Base-by-base conservation (phyloP, 2,888 invertebrate genomes). In the Drosophila tripunctata region DNA sequence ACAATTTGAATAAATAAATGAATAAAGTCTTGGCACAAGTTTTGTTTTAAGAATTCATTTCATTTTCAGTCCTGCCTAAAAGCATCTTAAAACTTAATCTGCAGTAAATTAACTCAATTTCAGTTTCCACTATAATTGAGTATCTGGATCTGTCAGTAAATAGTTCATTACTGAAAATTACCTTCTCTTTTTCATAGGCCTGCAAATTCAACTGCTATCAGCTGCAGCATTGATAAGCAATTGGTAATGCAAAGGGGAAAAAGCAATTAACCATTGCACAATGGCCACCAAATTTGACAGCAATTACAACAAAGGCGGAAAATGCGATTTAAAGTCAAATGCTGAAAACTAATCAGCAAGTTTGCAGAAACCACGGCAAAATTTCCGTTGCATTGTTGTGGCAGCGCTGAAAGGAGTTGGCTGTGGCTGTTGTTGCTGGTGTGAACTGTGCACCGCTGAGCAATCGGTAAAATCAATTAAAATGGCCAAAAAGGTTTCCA, bases 401-500 rank as follows among this genome's bases (percentile, higher is more conserved):
- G 22, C 60, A 45, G 70, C n/a, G n/a, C 63, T 60, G 75, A 48
- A 65, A 78, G 63, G 75, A 75, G 69, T 72, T 79, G 58, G 51
- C 35, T 40, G 54, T 7, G 15, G n/a, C 10, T 21, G 21, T 21
- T 8, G 8, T 2, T 27, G 10, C 10, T 3, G 8, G 24, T 27
- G 24, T 27, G 24, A n/a, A n/a, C n/a, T 44, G 15, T 6, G 41
- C 47, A 40, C 33, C 69, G 35, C 33, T 69, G 35, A 40, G 51
- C 38, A 45, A 65, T 51, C 63, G 73, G 76, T 50, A 66, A 84
- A 80, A 81, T 84, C 80, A 80, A 84, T 80, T 80, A 80, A 73
- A 81, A 64, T 38, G 36, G 35, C 47, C 55, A 52, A 54, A 56
- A 57, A 51, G 31, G 55, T 41, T 52, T 24, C 19, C 14, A 27